Evolutionary conservation across 2,888 invertebrate genomes (phyloP).

Genomic region (Ptycholaimellus sp.): DNA sequence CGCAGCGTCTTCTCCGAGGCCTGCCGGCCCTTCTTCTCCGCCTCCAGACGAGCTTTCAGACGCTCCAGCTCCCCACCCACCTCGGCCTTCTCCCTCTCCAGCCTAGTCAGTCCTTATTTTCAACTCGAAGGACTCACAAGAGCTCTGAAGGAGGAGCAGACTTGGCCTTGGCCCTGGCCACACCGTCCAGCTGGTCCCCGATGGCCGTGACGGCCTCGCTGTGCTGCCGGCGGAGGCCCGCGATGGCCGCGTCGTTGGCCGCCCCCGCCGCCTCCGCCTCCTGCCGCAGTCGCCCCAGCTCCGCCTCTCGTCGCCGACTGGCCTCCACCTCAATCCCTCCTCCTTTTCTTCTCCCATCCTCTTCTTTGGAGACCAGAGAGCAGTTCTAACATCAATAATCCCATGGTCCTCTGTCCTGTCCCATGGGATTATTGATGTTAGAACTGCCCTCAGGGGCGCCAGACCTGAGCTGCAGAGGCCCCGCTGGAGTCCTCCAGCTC

Average conservation of each 20-base stretch:
- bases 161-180: conserved; percentile 98
- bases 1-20: too few relatives aligned
- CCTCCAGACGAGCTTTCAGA: conserved; percentile 83
- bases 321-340: too few relatives aligned
- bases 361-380: too few relatives aligned
- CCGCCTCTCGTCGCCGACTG: conserved; percentile 99
- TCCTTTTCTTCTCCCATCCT: too few relatives aligned
- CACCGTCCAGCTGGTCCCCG: conserved; percentile 98
- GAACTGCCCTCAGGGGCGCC: too few relatives aligned
- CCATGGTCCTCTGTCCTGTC: too few relatives aligned
- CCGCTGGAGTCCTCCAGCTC: conserved; percentile 97
- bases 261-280: conserved; percentile 97
- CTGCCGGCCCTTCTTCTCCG: conserved; percentile 96
- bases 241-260: conserved; percentile 86
- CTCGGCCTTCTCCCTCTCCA: conserved; percentile 89
- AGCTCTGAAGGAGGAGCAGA: too few relatives aligned
- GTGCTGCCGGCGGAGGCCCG: conserved; percentile 96
- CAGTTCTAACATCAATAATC: too few relatives aligned
- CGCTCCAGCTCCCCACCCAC: conserved; percentile 93
- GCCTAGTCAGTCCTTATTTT: too few relatives aligned
- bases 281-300: conserved; percentile 86
- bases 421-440: too few relatives aligned
- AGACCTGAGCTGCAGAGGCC: conserved; percentile 70
- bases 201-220: conserved; percentile 97
- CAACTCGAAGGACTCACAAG: too few relatives aligned